A percentile compares a stretch with the other conserved stretches of the same genome.
Conservation (phyloP, 2,113 vertebrate genomes). For the Perognathus longimembris region DNA sequence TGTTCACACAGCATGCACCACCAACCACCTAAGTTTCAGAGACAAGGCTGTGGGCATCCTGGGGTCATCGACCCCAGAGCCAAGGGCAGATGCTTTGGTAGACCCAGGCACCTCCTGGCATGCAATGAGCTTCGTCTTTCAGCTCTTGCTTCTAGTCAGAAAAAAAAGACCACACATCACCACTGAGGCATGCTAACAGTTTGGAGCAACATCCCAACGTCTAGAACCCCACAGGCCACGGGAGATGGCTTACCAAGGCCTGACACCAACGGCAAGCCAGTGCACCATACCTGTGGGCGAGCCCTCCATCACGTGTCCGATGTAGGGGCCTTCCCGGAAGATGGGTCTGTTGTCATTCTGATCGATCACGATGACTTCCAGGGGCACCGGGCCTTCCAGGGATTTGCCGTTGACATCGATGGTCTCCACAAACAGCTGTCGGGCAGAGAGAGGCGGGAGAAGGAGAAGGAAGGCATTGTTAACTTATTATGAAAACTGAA, state of each 20-base stretch:
- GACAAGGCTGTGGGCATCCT: not conserved
- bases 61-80: not conserved
- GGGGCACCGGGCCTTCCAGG: conserved; percentile 90
- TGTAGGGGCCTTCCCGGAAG: conserved; percentile 94
- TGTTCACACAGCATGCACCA: too few species aligned
- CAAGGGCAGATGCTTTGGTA: not conserved
- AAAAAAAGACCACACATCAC: not conserved
- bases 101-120: fast-evolving
- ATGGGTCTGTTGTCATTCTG: conserved; percentile 98
- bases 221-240: not conserved
- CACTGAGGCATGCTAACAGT: fast-evolving
- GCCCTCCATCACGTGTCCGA: conserved; percentile 96
- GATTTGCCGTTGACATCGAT: conserved; percentile 90
- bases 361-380: conserved; percentile 94
- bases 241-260: not conserved
- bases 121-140: not conserved
- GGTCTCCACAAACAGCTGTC: conserved; percentile 94
- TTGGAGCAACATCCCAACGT: too few species aligned
- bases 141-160: not conserved
- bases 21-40: too few species aligned
- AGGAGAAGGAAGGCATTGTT: conserved; percentile 45
- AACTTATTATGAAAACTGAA: conserved; percentile 47
- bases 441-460: conserved; percentile 44
- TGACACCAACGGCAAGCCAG: not conserved
- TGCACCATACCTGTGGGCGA: conserved; percentile 93